Evolutionary conservation across 2,888 invertebrate genomes (phyloP).

Genomic region (Eledona agricola): DNA sequence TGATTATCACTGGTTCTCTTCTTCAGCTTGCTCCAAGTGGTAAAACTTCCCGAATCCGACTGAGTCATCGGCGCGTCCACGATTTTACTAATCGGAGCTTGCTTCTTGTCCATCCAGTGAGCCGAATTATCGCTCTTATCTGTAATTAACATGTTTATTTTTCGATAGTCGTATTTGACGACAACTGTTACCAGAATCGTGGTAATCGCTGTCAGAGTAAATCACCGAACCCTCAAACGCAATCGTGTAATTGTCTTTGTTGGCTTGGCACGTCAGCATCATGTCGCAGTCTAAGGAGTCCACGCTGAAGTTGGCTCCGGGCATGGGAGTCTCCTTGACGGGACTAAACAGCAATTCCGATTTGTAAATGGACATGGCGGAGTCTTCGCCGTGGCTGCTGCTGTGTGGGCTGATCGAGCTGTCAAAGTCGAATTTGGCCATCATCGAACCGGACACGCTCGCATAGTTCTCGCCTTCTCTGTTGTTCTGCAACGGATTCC

Average conservation of each 20-base stretch:
- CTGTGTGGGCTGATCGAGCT: constrained; percentile 78
- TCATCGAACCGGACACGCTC: constrained; percentile 81
- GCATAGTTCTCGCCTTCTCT: constrained; percentile 84
- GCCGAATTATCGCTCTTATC: constrained; percentile 55
- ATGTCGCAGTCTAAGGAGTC: constrained; percentile 92
- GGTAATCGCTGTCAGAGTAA: constrained; percentile 84
- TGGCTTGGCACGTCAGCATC: constrained; percentile 89
- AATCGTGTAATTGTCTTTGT: constrained; percentile 94
- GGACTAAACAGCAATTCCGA: constrained; percentile 91
- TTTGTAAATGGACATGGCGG: constrained; percentile 88
- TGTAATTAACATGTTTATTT: constrained; percentile 33
- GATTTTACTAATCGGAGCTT: constrained; percentile 41
- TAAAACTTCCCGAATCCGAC: constrained; percentile 83
- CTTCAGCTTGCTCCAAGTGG: constrained; percentile 88
- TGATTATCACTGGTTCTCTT: constrained; percentile 71
- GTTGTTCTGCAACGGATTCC: constrained; percentile 69
- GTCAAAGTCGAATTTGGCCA: constrained; percentile 82
- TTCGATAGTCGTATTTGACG: too few species aligned
- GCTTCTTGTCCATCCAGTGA: constrained; percentile 54
- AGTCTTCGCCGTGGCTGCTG: constrained; percentile 81
- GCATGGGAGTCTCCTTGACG: constrained; percentile 80
- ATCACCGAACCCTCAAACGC: constrained; percentile 91
- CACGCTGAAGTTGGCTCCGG: constrained; percentile 83
- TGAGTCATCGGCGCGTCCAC: constrained; percentile 82
- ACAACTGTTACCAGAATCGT: constrained; percentile 63